phyloP scores from a whole-genome alignment of 2,797 vertebrate species.

The Protonibea diacanthus region DNA sequence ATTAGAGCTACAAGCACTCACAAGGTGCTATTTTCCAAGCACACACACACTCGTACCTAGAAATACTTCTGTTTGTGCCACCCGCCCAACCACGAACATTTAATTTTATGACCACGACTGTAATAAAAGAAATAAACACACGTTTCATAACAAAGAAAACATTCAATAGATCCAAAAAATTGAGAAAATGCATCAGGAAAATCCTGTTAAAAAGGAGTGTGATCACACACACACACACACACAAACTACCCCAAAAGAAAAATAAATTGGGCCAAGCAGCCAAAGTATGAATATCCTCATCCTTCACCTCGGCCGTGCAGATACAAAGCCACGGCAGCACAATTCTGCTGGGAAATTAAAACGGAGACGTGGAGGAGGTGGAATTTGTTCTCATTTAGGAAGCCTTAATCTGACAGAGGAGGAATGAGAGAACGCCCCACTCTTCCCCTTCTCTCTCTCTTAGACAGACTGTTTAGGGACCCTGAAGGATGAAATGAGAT shows the following conservation, averaged over 20 bases:
- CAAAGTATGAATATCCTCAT: conserved; percentile 63
- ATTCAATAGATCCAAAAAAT: conserved; percentile 17
- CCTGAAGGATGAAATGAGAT: conserved; percentile 68
- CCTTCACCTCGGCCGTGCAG: conserved; percentile 66
- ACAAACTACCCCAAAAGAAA: conserved; percentile 21
- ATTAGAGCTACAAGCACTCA: not conserved
- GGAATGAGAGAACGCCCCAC: conserved; percentile 30
- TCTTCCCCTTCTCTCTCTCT: conserved; percentile 1
- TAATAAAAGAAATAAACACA: conserved; percentile 15
- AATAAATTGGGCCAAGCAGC: conserved; percentile 66
- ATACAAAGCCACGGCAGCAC: conserved; percentile 52
- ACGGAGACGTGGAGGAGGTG: conserved; percentile 60
- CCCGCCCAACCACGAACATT: conserved; percentile 9
- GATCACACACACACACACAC: conserved; percentile 29
- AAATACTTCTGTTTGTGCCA: conserved; percentile 5
- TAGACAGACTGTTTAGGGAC: conserved; percentile 47
- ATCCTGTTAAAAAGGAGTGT: conserved; percentile 33
- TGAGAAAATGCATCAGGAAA: conserved; percentile 32
- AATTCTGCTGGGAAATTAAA: conserved; percentile 81
- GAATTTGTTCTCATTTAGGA: conserved; percentile 79
- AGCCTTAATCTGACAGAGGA: conserved; percentile 65
- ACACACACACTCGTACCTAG: conserved; percentile 2
- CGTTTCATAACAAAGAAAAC: conserved; percentile 30
- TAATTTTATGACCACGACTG: not conserved
- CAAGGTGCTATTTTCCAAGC: not conserved